Evolutionary conservation across 2,797 vertebrate species (phyloP), one percentile per base, ranked within the genome.

Genomic region (Streptopelia turtur): DNA sequence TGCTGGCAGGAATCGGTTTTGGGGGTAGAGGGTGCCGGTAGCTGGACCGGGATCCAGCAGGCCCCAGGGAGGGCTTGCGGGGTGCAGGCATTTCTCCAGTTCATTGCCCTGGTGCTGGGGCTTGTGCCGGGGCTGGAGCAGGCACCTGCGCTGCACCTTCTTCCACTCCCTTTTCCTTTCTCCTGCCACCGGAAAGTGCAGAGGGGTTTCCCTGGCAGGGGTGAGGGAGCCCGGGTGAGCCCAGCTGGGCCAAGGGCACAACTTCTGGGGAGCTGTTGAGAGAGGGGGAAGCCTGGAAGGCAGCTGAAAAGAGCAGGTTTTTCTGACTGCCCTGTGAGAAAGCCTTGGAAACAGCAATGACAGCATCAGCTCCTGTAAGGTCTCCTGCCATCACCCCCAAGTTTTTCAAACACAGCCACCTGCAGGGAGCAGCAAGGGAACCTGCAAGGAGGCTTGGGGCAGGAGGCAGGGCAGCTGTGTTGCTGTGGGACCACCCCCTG

Each of bases 1-100:
- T 91, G 97, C 97, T 98, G 45, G 87, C 87, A 89, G 96, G 96
- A 97, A 96, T 97, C 52, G 0, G 84, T 95, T 97, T 97, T 97
- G 90, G 87, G 88, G 82, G 94, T 65, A 61, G 85, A 93, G 86
- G 90, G 95, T 96, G 93, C 90, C 7, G 37, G 94, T 95, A 96
- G 97, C 97, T 92, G 92, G 94, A 94, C 77, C 11, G 9, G 57
- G 30, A 89, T 27, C 7, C 10, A 53, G 25, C 63, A 60, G 33
- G 55, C 14, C 70, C 28, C 1, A 0, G 22, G 65, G 57, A 80
- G 76, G 43, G 39, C 47, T 81, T 10, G 16, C 0, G 18, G 57
- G 59, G 71, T 0, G 0, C 39, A 18, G 56, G 31, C 2, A 3
- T 18, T 37, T 20, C 69, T 75, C 64, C 13, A 11, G 45, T 11